These are phyloP conservation scores for Pyrgilauda ruficollis DNA, from an alignment of 2,113 vertebrate species.

Conservation along the genomic window DNA sequence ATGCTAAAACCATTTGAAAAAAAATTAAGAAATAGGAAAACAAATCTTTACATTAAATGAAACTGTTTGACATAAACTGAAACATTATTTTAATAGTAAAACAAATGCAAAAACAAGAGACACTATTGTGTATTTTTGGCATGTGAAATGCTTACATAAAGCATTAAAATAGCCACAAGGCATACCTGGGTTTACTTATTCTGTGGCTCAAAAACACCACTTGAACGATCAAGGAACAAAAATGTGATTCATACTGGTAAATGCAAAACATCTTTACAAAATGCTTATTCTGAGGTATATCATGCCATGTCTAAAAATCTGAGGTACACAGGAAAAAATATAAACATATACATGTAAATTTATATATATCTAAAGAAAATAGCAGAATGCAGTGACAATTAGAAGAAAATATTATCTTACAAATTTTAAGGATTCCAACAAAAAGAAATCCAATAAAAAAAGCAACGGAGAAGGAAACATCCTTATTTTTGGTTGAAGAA, in stretches of 20 bases:
- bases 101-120: neutral
- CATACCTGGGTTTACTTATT: neutral
- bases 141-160: neutral
- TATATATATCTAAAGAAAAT: neutral
- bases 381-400: neutral
- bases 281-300: neutral
- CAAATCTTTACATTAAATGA: neutral
- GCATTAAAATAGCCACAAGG: neutral
- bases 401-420: neutral
- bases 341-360: neutral
- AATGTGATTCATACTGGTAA: neutral
- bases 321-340: neutral
- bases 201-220: neutral
- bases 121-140: neutral
- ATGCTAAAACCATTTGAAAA: neutral
- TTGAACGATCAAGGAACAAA: neutral
- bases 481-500: neutral
- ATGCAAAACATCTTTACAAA: neutral
- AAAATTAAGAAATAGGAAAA: neutral
- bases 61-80: neutral
- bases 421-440: neutral
- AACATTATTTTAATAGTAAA: neutral
- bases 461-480: neutral
- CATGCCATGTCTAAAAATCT: neutral
- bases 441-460: neutral